Conservation (phyloP, 35 echinoderm and acorn worm species). For the Amphiura filiformis region DNA sequence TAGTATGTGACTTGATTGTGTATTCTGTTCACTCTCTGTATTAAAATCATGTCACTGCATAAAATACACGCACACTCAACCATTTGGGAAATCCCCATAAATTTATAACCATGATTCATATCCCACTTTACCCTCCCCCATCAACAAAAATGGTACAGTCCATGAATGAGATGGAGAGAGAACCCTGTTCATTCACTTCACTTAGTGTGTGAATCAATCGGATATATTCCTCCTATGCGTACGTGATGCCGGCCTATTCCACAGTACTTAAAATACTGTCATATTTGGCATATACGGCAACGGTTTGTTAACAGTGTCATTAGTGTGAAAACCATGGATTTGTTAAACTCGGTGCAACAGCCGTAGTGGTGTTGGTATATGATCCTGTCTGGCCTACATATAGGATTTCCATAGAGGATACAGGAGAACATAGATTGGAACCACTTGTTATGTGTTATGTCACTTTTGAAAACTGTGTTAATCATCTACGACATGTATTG, state of each 20-base stretch:
- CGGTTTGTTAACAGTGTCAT: background rate
- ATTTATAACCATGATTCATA: background rate
- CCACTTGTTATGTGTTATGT: background rate
- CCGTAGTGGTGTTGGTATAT: background rate
- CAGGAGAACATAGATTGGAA: too few relatives aligned
- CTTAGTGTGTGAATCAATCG: background rate
- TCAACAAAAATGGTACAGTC: background rate
- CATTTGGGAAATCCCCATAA: constrained; percentile 1
- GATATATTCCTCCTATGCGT: background rate
- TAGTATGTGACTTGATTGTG: too few relatives aligned
- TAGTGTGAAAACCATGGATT: background rate
- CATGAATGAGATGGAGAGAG: too few relatives aligned
- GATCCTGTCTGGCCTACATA: background rate
- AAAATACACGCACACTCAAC: too few relatives aligned
- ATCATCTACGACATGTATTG: too few relatives aligned
- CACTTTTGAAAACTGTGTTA: too few relatives aligned
- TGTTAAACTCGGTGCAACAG: background rate
- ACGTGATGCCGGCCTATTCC: background rate
- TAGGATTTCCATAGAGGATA: background rate
- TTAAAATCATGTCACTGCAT: too few relatives aligned
- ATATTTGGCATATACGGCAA: too few relatives aligned
- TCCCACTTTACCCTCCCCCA: background rate
- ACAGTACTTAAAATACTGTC: background rate
- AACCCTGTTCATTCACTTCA: background rate
- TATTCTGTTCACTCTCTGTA: too few relatives aligned